These are phyloP conservation scores for Leptatherina wallacei DNA, from an alignment of 2,797 vertebrate genomes.

Conservation along the genomic window DNA sequence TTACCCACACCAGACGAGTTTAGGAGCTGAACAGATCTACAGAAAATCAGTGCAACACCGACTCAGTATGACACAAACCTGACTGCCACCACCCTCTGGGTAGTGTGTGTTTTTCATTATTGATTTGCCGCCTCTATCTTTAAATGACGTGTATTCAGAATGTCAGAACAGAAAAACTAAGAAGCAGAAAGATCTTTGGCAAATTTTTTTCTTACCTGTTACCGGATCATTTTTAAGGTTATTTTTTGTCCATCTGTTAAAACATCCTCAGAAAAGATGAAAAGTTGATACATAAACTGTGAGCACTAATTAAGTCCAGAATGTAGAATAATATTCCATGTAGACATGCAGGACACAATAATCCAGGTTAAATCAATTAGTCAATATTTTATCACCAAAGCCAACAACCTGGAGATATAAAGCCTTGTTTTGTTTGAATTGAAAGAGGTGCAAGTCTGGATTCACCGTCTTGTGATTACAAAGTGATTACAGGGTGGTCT, in stretches of 20 bases:
- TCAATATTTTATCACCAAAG: no score
- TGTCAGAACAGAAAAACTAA: no score
- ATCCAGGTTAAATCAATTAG: no score
- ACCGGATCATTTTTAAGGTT: no score
- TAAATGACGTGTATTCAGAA: not conserved
- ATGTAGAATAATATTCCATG: not conserved
- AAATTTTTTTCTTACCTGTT: no score
- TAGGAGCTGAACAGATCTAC: no score
- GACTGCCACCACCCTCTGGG: not conserved
- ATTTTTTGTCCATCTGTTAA: not conserved
- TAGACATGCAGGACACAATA: no score
- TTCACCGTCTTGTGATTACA: no score
- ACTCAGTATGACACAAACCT: not conserved
- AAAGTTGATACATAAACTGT: not conserved
- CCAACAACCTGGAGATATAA: no score
- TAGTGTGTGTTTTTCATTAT: not conserved
- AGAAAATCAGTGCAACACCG: not conserved
- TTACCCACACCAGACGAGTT: slow-evolving; percentile 23
- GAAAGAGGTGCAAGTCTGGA: not conserved
- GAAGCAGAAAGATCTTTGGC: no score
- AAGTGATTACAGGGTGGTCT: no score
- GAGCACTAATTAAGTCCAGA: not conserved
- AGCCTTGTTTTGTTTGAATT: no score
- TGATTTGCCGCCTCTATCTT: not conserved
- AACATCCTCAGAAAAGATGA: not conserved